Evolutionary conservation across 64 coral and sea anemone genomes (phyloP), one percentile per base, ranked within the genome.

Genomic region (Trachythela sp.): DNA sequence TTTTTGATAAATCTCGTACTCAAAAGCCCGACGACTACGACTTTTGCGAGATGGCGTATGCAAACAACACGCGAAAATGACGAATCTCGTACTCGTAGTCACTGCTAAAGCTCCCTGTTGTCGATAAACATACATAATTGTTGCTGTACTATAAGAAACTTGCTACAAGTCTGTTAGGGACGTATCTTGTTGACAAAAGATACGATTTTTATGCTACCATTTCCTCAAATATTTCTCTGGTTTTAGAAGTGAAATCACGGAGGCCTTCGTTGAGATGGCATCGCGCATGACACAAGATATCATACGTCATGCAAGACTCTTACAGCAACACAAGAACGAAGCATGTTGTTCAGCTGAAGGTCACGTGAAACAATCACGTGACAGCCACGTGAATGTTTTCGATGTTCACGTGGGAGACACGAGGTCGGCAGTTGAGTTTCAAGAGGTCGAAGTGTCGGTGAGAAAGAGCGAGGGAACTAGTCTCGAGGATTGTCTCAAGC

Each of bases 201-300:
- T n/a, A n/a, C n/a, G n/a, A n/a, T n/a, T n/a, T n/a, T n/a, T n/a
- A n/a, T n/a, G n/a, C n/a, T n/a, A n/a, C n/a, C n/a, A n/a, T n/a
- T n/a, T n/a, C n/a, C n/a, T n/a, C n/a, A n/a, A n/a, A n/a, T 2
- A 39, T 90, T 70, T 50, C 14, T 32, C 86, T 29, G 13, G 3
- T 45, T 91, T 13, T 83, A 99, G 96, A 49, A 95, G 75, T 51
- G 93, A 99, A 58, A 92, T 99, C 76, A 99, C 96, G 0, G 93
- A 99, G 77, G 89, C 96, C 13, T 99, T 94, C 40, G 91, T 99
- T 8, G 96, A 99, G 39, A 77, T 99, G 0, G 96, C 96, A 2
- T 95, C 91, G 13, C 94, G 94, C 54, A 99, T 99, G 96, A 99
- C 96, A 9, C 93, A 91, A 15, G 96, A 99, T 43, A 99, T 99